Percentiles rank a stretch among this genome's conserved stretches.
Conservation (phyloP, 2,113 vertebrate genomes). For the Marmota monax region DNA sequence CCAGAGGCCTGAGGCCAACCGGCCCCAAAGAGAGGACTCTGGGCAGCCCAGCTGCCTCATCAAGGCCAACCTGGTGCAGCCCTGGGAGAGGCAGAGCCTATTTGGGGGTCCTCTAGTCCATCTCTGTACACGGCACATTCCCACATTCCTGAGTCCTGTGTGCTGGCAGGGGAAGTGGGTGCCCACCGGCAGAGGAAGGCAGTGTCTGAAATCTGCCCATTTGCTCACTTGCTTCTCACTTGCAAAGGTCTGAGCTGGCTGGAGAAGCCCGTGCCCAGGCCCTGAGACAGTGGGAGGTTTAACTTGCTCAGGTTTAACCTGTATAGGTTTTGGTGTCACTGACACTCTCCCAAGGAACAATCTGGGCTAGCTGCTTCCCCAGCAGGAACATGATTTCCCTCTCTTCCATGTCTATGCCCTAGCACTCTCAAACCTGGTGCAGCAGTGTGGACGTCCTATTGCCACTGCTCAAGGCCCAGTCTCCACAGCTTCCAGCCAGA, state of each 20-base stretch:
- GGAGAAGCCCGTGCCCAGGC: neutral
- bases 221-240: neutral
- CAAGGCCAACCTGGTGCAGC: neutral
- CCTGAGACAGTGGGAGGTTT: neutral
- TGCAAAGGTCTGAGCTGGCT: neutral
- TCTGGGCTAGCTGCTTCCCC: neutral
- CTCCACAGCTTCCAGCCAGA: neutral
- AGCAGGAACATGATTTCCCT: neutral
- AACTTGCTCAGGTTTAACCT: neutral
- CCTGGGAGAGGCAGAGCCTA: neutral
- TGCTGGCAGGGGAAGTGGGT: rapidly evolving
- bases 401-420: neutral
- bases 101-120: neutral
- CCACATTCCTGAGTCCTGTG: neutral
- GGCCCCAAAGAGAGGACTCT: slow-evolving; percentile 26
- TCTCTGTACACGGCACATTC: rapidly evolving
- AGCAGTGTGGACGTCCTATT: neutral
- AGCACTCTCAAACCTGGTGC: neutral
- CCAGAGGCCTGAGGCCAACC: neutral
- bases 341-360: slow-evolving; percentile 23
- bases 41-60: neutral
- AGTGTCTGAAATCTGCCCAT: neutral
- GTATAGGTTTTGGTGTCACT: neutral
- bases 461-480: neutral
- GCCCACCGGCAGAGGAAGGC: neutral